These are phyloP conservation scores for Neogobius melanostomus DNA, from an alignment of 2,113 vertebrate genomes.

Conservation along the genomic window DNA sequence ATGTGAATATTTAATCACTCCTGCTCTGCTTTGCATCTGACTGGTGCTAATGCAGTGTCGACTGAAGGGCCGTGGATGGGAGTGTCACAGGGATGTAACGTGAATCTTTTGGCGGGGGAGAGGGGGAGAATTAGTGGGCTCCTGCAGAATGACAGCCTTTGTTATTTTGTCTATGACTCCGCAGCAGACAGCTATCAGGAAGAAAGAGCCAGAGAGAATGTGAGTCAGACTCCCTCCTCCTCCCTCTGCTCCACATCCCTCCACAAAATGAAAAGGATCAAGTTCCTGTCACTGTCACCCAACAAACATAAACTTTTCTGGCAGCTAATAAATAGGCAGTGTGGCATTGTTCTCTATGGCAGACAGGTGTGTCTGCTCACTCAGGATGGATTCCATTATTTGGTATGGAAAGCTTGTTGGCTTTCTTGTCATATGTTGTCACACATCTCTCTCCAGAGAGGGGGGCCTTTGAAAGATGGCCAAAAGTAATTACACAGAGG, in stretches of 20 bases:
- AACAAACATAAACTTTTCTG: conserved; percentile 84
- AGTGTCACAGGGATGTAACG: conserved; percentile 55
- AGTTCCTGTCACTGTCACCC: conserved; percentile 83
- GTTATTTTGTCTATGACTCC: conserved; percentile 80
- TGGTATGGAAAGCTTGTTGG: conserved; percentile 80
- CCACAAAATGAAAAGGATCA: conserved; percentile 82
- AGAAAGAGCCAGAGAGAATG: conserved; percentile 75
- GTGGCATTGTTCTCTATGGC: conserved; percentile 82
- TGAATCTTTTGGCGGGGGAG: conserved; percentile 44
- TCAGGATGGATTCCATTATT: conserved; percentile 81
- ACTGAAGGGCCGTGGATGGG: conserved; percentile 47
- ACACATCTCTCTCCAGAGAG: conserved; percentile 81
- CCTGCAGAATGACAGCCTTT: conserved; percentile 78
- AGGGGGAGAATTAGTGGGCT: conserved; percentile 67
- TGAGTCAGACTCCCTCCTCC: conserved; percentile 72
- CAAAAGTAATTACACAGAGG: conserved; percentile 81
- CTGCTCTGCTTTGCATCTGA: conserved; percentile 21
- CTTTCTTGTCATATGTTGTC: conserved; percentile 83
- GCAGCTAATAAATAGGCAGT: conserved; percentile 84
- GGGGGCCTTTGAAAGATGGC: conserved; percentile 80
- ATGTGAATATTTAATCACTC: conserved; percentile 45
- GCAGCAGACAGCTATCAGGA: conserved; percentile 83
- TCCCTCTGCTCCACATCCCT: conserved; percentile 66
- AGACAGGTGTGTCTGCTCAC: conserved; percentile 82
- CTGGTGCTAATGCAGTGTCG: conserved; percentile 30